Percentiles rank a stretch among this genome's conserved stretches.
These are phyloP conservation scores for Copidosoma aretas DNA, from an alignment of 2,888 invertebrate genomes.

Conservation along the genomic window DNA sequence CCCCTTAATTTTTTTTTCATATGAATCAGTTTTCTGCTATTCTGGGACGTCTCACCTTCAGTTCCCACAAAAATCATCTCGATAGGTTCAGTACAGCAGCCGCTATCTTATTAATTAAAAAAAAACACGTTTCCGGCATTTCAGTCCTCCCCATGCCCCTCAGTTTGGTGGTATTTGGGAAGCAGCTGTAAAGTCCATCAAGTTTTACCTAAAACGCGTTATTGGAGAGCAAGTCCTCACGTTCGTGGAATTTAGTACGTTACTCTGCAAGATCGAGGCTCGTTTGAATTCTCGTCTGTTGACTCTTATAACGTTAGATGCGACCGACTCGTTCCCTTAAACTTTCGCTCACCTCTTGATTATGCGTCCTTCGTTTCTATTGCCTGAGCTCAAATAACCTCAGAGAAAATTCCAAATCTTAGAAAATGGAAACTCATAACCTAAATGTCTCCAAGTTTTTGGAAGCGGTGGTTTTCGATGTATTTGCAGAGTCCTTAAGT, in stretches of 20 bases:
- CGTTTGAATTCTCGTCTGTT: constrained; percentile 1
- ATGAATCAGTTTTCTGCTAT: no score
- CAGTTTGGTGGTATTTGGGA: constrained; percentile 11
- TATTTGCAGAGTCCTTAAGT: background rate
- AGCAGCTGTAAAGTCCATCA: background rate
- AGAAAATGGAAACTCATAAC: background rate
- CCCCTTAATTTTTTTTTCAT: no score
- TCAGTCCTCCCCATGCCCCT: background rate
- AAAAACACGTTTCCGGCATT: no score
- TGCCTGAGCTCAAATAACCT: background rate
- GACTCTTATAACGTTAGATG: background rate
- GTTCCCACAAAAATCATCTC: no score
- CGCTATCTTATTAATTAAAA: no score
- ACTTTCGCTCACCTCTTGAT: background rate
- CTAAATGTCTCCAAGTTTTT: background rate
- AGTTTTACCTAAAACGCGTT: background rate
- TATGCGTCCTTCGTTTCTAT: background rate
- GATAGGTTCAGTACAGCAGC: no score
- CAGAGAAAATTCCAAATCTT: background rate
- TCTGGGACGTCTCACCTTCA: no score
- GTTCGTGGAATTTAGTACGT: background rate
- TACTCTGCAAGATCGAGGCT: background rate
- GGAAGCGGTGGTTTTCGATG: background rate
- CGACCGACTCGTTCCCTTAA: background rate
- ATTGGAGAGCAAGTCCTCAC: background rate